Evolutionary conservation across 2,888 invertebrate genomes (phyloP).

Genomic region (Brenthis ino): DNA sequence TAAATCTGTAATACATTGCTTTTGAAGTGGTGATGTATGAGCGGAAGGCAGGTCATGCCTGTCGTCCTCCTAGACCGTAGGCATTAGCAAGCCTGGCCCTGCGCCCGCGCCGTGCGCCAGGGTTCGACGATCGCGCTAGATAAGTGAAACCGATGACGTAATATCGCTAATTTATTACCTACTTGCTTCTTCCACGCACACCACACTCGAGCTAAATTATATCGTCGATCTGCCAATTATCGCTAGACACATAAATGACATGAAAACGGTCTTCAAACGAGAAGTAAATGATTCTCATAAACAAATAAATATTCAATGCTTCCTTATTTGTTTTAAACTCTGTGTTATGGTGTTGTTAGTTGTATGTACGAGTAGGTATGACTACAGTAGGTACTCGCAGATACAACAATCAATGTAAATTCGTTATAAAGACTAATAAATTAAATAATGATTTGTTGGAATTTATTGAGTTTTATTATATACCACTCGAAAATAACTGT

Average conservation of each 20-base stretch:
- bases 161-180: conserved; percentile 24
- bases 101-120: conserved; percentile 4
- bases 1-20: conserved; percentile 6
- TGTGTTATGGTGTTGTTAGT: background rate
- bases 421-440: too few species aligned
- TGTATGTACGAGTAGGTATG: background rate
- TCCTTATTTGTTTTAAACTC: conserved; percentile 15
- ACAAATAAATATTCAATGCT: background rate
- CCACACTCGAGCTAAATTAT: background rate
- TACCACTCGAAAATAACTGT: too few species aligned
- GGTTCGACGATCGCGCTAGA: conserved; percentile 27
- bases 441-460: too few species aligned
- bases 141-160: conserved; percentile 29
- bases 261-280: conserved; percentile 5
- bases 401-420: too few species aligned
- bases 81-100: background rate
- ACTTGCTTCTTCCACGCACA: background rate
- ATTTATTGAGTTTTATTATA: too few species aligned
- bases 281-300: conserved; percentile 5
- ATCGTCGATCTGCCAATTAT: conserved; percentile 17
- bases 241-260: conserved; percentile 2
- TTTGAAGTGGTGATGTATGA: conserved; percentile 23
- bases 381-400: too few species aligned
- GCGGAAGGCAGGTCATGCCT: conserved; percentile 15
- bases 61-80: conserved; percentile 13